phyloP scores from a whole-genome alignment of 2,797 vertebrate species.

The Otolemur crassicaudatus region DNA sequence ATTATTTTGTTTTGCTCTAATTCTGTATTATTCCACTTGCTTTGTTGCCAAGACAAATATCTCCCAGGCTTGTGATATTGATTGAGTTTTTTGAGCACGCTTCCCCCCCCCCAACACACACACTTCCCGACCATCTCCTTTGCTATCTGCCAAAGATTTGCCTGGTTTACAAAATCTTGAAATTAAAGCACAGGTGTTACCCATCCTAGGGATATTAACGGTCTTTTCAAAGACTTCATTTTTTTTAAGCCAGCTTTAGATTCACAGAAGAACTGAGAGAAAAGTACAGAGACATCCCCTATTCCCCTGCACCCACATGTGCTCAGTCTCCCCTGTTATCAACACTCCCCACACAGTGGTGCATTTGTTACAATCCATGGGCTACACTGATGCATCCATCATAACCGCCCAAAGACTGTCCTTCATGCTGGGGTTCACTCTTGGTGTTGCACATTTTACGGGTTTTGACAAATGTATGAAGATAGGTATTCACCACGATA shows the following conservation, averaged over 20 bases:
- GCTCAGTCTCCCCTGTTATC: not conserved
- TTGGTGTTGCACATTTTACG: not conserved
- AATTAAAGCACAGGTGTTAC: not conserved
- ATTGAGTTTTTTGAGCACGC: not conserved
- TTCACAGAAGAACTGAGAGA: not conserved
- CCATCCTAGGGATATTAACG: not conserved
- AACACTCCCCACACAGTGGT: not conserved
- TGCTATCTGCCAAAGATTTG: not conserved
- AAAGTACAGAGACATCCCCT: not conserved
- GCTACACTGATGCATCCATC: not conserved
- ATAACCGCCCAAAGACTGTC: not conserved
- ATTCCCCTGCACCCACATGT: not conserved
- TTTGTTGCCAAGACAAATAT: not conserved
- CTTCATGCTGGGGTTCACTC: not conserved
- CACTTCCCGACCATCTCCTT: too few relatives aligned
- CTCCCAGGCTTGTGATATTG: not conserved
- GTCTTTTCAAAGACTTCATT: not conserved
- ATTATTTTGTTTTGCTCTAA: not conserved
- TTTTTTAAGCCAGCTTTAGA: not conserved
- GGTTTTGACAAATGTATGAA: not conserved
- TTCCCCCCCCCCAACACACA: too few relatives aligned
- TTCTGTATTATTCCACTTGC: not conserved
- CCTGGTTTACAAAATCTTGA: not conserved
- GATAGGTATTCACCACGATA: not conserved
- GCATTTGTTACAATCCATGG: not conserved